Evolutionary conservation across 30 jellyfish, hydroid and myxozoan species (phyloP).

Genomic region (Hydractinia symbiolongicarpus): DNA sequence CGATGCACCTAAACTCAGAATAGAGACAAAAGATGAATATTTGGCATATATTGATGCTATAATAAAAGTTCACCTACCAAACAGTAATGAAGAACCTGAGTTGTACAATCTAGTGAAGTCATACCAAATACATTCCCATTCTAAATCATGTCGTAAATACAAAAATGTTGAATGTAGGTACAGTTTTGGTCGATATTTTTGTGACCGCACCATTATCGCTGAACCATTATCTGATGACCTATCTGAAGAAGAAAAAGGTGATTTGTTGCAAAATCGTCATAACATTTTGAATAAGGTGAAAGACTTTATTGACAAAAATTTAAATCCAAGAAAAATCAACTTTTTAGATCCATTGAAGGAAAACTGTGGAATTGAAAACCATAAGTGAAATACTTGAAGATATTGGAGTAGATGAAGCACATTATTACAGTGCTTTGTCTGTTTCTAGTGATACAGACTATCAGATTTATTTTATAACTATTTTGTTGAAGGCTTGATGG

Average conservation of each 20-base stretch:
- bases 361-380: neutral
- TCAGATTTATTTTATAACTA: neutral
- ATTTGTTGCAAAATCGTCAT: neutral
- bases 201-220: too few relatives aligned
- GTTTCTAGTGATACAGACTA: neutral
- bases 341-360: neutral
- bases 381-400: neutral
- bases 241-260: neutral
- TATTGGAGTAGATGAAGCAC: neutral
- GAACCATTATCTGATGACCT: too few relatives aligned
- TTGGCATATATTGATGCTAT: neutral
- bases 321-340: neutral
- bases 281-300: neutral
- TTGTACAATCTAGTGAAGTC: neutral
- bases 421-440: neutral
- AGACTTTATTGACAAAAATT: neutral
- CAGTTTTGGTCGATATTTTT: too few relatives aligned
- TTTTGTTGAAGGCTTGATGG: too few relatives aligned
- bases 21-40: neutral
- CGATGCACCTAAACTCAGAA: slow-evolving; percentile 6
- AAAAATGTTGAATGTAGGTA: too few relatives aligned
- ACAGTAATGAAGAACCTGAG: neutral
- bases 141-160: too few relatives aligned
- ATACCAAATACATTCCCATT: neutral
- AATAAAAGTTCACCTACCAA: neutral